phyloP scores from a whole-genome alignment of 1,140 invertebrate species.

The Lordiphosa mommai region DNA sequence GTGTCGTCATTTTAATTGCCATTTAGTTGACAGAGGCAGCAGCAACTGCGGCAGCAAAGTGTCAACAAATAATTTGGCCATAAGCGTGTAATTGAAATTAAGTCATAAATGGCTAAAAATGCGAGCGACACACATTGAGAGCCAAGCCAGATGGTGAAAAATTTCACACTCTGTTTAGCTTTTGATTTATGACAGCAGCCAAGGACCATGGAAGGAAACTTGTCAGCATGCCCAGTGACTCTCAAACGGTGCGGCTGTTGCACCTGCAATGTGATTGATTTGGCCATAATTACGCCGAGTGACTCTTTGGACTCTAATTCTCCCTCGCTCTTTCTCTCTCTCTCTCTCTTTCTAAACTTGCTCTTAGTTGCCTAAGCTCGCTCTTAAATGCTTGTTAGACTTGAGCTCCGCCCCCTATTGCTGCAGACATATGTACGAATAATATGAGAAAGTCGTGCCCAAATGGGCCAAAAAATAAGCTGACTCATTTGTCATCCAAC shows the following conservation, averaged over 20 bases:
- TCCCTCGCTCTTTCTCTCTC: conserved; percentile 1
- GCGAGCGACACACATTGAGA: conserved; percentile 48
- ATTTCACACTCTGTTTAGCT: conserved; percentile 59
- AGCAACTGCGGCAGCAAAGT: conserved; percentile 41
- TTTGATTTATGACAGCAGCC: conserved; percentile 60
- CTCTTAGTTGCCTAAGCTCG: conserved; percentile 27
- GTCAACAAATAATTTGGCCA: conserved; percentile 72
- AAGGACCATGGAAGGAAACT: conserved; percentile 51
- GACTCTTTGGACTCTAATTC: conserved; percentile 18
- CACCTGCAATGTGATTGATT: conserved; percentile 62
- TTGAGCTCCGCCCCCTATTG: conserved; percentile 47
- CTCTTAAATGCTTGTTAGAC: conserved; percentile 34
- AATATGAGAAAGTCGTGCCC: conserved; percentile 1
- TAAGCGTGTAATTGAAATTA: conserved; percentile 73
- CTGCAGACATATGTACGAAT: background rate
- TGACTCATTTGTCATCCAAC: background rate
- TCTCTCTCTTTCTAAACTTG: background rate
- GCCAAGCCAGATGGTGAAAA: conserved; percentile 48
- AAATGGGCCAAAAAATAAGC: conserved; percentile 5
- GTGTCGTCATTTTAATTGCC: conserved; percentile 71
- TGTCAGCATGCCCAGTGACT: conserved; percentile 42
- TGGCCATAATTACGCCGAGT: conserved; percentile 27
- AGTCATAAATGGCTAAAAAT: conserved; percentile 75
- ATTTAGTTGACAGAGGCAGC: background rate
- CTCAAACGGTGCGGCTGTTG: conserved; percentile 32